Base-by-base conservation (phyloP, 64 coral and sea anemone genomes). In the Montipora capricornis region DNA sequence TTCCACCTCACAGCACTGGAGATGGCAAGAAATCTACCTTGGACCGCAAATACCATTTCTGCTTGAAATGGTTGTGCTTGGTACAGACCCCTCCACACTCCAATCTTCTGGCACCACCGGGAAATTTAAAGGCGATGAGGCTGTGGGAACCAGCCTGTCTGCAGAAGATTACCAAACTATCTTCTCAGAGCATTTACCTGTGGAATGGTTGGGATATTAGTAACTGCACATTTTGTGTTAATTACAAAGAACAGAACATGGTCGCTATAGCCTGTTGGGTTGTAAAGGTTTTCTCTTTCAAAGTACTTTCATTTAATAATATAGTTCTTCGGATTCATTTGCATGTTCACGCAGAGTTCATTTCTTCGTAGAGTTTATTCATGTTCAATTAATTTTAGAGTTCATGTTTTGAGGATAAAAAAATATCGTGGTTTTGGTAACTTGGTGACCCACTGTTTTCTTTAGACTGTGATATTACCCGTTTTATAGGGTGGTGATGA, bases 41-140 rank as follows among this genome's bases (percentile, higher is more conserved):
- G 17, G 71, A 92, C 46, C 22, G 81, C 48, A 92, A 85, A 74
- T 78, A 76, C 55, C 81, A 92, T 68, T 92, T 92, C 47, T 92
- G 90, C 80, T 92, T 92, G 80, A 92, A 92, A 74, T 91, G 89
- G 66, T 49, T 46, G 26, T 74, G 89, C 73, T 71, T 90, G 68
- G 46, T 53, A 44, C 47, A 90, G 24, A 67, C 47, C 9, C 77
- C 89, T 46, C n/a, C 78, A 46, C 70, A 50, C 59, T 73, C 61
- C 62, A 90, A 90, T 70, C 61, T 91, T 49, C 57, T 82, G 79
- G 66, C 37, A 37, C 53, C 90, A 15, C 91, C 74, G 22, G 44
- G 58, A 77, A 82, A 78, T 51, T 93, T 26, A 79, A 75, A 52
- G 16, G 76, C 20, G 80, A 82, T 84, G 67, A 84, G 58, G 79